Evolutionary conservation across 1,140 invertebrate species (phyloP), one percentile per base, ranked within the genome.

Genomic region (Aphidius gifuensis): DNA sequence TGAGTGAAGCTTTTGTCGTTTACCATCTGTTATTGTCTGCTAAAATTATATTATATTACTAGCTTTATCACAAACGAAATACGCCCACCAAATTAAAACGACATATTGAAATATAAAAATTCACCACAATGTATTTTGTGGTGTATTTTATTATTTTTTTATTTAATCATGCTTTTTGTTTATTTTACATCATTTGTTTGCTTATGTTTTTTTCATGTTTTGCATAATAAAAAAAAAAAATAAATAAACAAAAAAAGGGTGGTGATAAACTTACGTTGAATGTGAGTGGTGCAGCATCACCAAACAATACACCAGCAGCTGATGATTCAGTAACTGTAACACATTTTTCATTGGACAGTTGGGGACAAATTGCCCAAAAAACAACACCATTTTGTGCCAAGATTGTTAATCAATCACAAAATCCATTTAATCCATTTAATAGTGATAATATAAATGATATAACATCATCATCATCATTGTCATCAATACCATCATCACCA

Each of bases 231-330:
- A 16, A 16, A 16, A 16, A 16, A 16, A 16, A 65, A 54, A 70
- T 69, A 60, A 56, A 64, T 51, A 69, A 64, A 60, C 73, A 32
- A 32, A 32, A 16, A 40, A 55, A 87, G 89, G 89, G 89, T 67
- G 89, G 89, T 68, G 89, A 90, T 76, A 90, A 90, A 77, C 72
- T 90, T 74, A 91, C 88, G 48, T 77, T 90, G 55, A 83, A 86
- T 62, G 84, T 89, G 65, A 84, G 74, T 61, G 81, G 81, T 60
- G 68, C 71, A 7, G 68, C 71, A 62, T 66, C 45, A 54, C n/a
- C 65, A 55, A 77, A 40, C 53, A 55, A 39, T 16, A 55, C 64
- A 62, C 68, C 74, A 21, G 68, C 75, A n/a, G 60, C 69, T 9
- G 79, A 80, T 51, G 78, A 81, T 51, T 68, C 72, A 6, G 80